Base-by-base conservation (phyloP, 2,113 vertebrate species). In the Eleginops maclovinus region DNA sequence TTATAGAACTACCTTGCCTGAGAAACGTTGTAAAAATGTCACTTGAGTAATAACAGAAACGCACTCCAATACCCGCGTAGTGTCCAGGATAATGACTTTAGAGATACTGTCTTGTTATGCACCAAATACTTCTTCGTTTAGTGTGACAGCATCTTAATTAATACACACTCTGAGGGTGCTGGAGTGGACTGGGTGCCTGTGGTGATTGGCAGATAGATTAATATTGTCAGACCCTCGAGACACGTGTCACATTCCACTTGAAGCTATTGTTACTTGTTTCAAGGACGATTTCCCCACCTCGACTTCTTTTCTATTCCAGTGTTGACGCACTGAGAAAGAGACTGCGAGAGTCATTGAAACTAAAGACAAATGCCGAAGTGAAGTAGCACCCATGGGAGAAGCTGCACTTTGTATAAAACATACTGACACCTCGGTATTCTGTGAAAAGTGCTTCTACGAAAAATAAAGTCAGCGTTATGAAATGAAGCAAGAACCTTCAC, bases 191-290 rank as follows among this genome's bases (percentile, higher is more conserved):
- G 69, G 75, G 87, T 73, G 89, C 67, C 86, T 22, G 15, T 61
- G 75, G 82, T 95, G 94, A 95, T 93, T 94, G 95, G 91, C 94
- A 93, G 93, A 93, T 93, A 94, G 92, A 95, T 95, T 94, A 94
- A 94, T 95, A 91, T 90, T 91, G 92, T 91, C 93, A 91, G 89
- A 88, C 90, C 91, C 90, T 71, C 50, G 93, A 93, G 93, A 93
- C 79, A 59, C 41, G 74, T 88, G 91, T 91, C 92, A 92, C 89
- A 90, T 91, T 92, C 79, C 81, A 82, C 89, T 91, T 84, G 78
- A 84, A 89, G 82, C 87, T 83, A 83, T 78, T 90, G 88, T 90
- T 93, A 84, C 91, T 76, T 60, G 83, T 91, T 93, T 94, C 93
- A 95, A 93, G 93, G 93, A 92, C 91, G 85, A 84, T 84, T 86